Conservation (phyloP, 2,113 vertebrate species). For the Pyrgilauda ruficollis region DNA sequence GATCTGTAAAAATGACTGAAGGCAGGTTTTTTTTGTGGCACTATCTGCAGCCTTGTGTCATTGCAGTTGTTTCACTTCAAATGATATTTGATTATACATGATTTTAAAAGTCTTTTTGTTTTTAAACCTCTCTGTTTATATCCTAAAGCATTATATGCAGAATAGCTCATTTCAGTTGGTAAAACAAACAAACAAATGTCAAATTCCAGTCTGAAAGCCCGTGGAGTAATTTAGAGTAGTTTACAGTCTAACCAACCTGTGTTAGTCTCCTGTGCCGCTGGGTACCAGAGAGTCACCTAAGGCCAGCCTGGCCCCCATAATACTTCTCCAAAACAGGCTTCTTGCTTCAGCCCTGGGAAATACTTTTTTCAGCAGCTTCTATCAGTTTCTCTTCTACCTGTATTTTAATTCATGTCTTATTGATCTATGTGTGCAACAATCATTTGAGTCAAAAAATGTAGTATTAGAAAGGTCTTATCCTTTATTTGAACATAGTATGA, state of each 20-base stretch:
- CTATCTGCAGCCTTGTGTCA: background rate
- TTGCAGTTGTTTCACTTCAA: background rate
- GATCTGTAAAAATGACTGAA: background rate
- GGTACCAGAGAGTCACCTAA: background rate
- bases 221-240: background rate
- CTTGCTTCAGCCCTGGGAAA: fast-evolving
- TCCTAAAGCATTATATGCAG: background rate
- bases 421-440: background rate
- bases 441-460: background rate
- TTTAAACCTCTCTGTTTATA: background rate
- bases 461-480: background rate
- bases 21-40: background rate
- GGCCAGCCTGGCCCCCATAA: background rate
- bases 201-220: background rate
- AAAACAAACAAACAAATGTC: background rate
- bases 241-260: background rate
- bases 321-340: background rate
- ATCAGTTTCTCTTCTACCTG: background rate
- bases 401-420: background rate
- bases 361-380: background rate
- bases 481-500: background rate
- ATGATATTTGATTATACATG: too few species aligned
- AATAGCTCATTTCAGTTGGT: background rate
- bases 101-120: too few species aligned
- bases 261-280: fast-evolving